Evolutionary conservation across 2,113 vertebrate species (phyloP).

Genomic region (Notiomystis cincta): DNA sequence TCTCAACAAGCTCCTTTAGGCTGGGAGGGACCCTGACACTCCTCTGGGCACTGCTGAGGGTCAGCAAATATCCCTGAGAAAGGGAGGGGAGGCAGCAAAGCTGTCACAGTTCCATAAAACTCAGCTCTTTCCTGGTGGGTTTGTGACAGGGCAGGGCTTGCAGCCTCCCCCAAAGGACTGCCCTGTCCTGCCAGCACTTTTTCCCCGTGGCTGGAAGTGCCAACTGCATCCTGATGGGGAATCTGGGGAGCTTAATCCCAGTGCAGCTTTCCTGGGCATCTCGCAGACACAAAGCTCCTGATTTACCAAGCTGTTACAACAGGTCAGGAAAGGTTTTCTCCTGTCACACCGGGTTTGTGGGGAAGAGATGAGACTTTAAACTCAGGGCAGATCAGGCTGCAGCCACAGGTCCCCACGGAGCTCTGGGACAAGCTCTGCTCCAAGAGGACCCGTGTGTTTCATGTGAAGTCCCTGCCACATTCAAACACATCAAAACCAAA

Average conservation of each 20-base stretch:
- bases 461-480: neutral
- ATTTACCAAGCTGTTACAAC: neutral
- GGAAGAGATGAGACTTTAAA: neutral
- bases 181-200: neutral
- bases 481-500: neutral
- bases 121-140: neutral
- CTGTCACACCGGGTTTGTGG: neutral
- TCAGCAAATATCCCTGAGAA: neutral
- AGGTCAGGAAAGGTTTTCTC: neutral
- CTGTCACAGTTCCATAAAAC: neutral
- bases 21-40: neutral
- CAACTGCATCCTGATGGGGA: neutral
- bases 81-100: neutral
- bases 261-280: neutral
- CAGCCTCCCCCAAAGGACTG: neutral
- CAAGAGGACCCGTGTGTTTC: neutral
- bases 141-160: neutral
- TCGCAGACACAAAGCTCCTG: neutral
- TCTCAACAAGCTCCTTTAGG: neutral
- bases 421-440: constrained; percentile 15
- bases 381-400: neutral
- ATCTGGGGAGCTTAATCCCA: neutral
- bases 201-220: neutral
- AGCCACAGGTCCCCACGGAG: neutral
- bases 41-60: neutral